Evolutionary conservation across 2,113 vertebrate genomes (phyloP), one percentile per base, ranked within the genome.

Genomic region (Petrocephalus microphthalmus): DNA sequence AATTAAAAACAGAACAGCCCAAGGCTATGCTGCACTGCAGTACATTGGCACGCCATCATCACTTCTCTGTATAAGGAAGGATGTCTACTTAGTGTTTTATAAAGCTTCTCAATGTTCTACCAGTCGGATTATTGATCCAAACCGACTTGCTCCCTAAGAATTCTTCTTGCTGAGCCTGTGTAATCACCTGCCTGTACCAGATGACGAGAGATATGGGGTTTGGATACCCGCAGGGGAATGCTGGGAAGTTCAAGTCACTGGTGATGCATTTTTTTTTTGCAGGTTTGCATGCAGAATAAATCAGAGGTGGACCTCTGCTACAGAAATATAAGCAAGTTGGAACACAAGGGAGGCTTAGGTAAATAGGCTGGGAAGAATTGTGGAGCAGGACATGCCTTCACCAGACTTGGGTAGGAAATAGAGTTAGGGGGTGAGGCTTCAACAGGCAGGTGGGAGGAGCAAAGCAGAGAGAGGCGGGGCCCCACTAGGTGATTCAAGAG

Each of bases 111-210:
- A 13, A 49, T 87, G 67, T 47, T 81, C 42, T 53, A 33, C 33
- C 52, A 84, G 52, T 42, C 37, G 51, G 52, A 88, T 45, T 47
- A 88, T 20, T 45, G 87, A 88, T 53, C 37, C 47, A 57, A 60
- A 88, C 56, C 45, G 71, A 56, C 78, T 57, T 11, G 5, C 10
- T 53, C 49, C 6, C 15, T 33, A 20, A 54, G 52, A 29, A 52
- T n/a, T 49, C 13, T 53, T 15, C 52, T 53, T 29, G 6, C 33
- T 47, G 29, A 60, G 33, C 19, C 19, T 1, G 0, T 86, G 52
- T 13, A 22, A 53, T 45, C 52, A 8, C n/a, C 52, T 22, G 67
- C 17, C 67, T 57, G 49, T 25, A 81, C 74, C 53, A 88, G 71
- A 54, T 51, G 22, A 82, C 33, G 20, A 52, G 22, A 67, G 17